These are phyloP conservation scores for Ctenopoma multispine DNA, from an alignment of 2,797 vertebrate species.

Conservation along the genomic window DNA sequence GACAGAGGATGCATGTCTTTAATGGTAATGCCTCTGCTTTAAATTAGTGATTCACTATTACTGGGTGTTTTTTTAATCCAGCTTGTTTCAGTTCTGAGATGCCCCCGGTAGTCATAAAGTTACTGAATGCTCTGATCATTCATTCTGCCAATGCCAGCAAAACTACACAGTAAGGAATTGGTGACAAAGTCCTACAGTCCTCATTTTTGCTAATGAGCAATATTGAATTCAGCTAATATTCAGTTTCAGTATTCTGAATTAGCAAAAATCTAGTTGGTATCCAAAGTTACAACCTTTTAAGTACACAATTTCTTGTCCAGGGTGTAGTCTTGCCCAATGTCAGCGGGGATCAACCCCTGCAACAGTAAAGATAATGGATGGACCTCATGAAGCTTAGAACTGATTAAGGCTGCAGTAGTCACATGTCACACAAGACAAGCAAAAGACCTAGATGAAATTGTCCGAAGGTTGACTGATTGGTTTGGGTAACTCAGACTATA, in stretches of 20 bases:
- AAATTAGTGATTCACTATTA: neutral
- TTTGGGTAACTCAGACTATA: neutral
- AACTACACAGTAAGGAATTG: neutral
- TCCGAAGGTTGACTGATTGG: neutral
- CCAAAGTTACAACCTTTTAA: neutral
- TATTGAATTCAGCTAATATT: neutral
- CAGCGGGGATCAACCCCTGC: no score
- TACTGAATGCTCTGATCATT: neutral
- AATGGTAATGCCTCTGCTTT: neutral
- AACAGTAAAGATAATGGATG: no score
- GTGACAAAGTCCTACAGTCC: neutral
- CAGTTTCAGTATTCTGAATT: neutral
- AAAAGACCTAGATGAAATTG: neutral
- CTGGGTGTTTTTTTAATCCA: neutral
- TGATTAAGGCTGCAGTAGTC: neutral
- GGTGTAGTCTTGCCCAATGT: no score
- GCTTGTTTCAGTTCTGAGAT: neutral
- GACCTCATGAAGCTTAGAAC: no score
- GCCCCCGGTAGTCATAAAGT: neutral
- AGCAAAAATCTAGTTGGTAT: neutral
- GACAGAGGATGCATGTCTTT: neutral
- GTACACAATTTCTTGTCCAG: neutral
- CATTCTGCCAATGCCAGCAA: neutral
- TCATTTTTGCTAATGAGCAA: neutral
- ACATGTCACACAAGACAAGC: neutral